phyloP scores from a whole-genome alignment of 1,140 invertebrate genomes.

The Brachionus plicatilis region DNA sequence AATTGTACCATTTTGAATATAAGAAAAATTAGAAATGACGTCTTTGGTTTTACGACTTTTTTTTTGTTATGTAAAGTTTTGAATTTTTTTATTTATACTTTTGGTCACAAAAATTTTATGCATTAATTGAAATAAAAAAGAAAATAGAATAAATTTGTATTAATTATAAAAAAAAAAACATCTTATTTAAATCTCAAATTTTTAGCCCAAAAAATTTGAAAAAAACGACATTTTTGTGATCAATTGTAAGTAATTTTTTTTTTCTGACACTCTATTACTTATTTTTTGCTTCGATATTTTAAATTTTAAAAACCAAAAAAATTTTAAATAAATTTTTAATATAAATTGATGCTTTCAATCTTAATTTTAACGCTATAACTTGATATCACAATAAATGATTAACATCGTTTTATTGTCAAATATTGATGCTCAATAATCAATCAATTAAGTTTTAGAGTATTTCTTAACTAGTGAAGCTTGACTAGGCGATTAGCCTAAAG shows the following conservation, averaged over 20 bases:
- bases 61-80: background rate
- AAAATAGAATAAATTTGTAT: background rate
- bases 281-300: slow-evolving; percentile 1
- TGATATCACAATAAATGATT: background rate
- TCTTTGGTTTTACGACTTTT: background rate
- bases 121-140: background rate
- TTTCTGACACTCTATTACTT: background rate
- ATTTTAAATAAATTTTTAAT: background rate
- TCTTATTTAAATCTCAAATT: background rate
- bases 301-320: slow-evolving; percentile 14
- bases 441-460: background rate
- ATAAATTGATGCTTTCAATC: background rate
- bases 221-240: background rate
- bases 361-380: background rate
- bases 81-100: background rate
- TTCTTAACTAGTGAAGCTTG: background rate
- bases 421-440: background rate
- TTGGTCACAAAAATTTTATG: background rate
- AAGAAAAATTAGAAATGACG: background rate
- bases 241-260: background rate
- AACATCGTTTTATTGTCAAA: background rate
- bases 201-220: background rate
- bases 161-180: background rate
- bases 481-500: too few species aligned
- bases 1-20: background rate